Evolutionary conservation across 2,888 invertebrate genomes (phyloP), one percentile per base, ranked within the genome.

Genomic region (Mycalesis mineus): DNA sequence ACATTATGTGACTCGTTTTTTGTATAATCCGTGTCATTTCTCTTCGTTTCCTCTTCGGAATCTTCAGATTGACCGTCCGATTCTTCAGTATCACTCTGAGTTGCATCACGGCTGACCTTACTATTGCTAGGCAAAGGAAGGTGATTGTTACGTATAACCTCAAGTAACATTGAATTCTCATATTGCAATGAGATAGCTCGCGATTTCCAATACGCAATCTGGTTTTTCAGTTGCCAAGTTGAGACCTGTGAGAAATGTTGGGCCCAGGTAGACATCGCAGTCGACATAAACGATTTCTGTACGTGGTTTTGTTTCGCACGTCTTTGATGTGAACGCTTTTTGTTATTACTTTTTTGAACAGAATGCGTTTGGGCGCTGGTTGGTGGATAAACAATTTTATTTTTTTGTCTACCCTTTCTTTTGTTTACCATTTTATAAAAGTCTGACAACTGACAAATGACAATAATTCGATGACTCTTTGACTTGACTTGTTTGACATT

Each of bases 121-220:
- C 49, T 52, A 42, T 14, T 49, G 8, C 49, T 55, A 3, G 49
- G 52, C 7, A 49, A 49, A 8, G 8, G 62, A 0, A 65, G 60
- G 37, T 77, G 74, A 58, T 79, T 81, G 60, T 78, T 75, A 37
- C 77, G 75, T 44, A 92, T 82, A 44, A 91, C 89, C 44, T 90
- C 83, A 42, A 91, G 89, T 44, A 93, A 70, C 67, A 92, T 79
- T 48, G 76, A 73, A 69, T 92, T 93, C 75, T 93, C 92, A 64
- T 90, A 86, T 70, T 92, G 90, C 49, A 92, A 76, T 44, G 91
- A 89, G 42, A 82, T 79, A 0, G 92, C 92, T 64, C 86, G 86
- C 0, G 92, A 90, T 72, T 92, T 92, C 93, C 92, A 93, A 69
- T 91, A 92, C 0, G 92, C 91, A 7, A 92, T 65, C 76, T 92